Percentiles rank a stretch among this genome's conserved stretches.
Evolutionary conservation across 2,797 vertebrate species (phyloP).

Genomic region (Schizopygopsis pylzovi): DNA sequence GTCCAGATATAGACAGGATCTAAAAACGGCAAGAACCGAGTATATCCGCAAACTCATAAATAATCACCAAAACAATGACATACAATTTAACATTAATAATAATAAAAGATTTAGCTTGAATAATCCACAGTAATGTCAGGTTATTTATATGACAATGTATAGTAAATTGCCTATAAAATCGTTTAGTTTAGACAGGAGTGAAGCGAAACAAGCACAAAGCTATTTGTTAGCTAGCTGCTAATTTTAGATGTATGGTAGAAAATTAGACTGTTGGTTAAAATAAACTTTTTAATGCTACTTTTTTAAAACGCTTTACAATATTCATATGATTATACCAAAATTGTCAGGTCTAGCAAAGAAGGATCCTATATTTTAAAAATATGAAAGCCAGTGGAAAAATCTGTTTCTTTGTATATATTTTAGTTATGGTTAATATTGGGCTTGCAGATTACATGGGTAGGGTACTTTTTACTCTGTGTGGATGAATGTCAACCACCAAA

Average conservation of each 20-base stretch:
- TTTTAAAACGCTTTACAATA: too few species aligned
- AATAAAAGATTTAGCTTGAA: not conserved
- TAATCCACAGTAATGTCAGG: not conserved
- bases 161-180: not conserved
- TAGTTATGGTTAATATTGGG: not conserved
- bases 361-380: not conserved
- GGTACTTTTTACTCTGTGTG: not conserved
- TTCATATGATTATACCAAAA: too few species aligned
- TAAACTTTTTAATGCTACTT: too few species aligned
- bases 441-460: not conserved
- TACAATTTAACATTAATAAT: too few species aligned
- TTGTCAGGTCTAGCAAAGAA: too few species aligned
- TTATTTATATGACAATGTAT: not conserved
- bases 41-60: too few species aligned
- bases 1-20: too few species aligned
- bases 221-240: not conserved
- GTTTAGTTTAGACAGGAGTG: not conserved
- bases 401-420: not conserved
- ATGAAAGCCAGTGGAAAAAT: not conserved
- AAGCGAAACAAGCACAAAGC: not conserved
- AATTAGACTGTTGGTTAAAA: too few species aligned
- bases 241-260: not conserved
- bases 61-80: too few species aligned
- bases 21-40: fast-evolving
- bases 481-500: not conserved